phyloP scores from a whole-genome alignment of 2,113 vertebrate genomes.

The Cranoglanis bouderius region DNA sequence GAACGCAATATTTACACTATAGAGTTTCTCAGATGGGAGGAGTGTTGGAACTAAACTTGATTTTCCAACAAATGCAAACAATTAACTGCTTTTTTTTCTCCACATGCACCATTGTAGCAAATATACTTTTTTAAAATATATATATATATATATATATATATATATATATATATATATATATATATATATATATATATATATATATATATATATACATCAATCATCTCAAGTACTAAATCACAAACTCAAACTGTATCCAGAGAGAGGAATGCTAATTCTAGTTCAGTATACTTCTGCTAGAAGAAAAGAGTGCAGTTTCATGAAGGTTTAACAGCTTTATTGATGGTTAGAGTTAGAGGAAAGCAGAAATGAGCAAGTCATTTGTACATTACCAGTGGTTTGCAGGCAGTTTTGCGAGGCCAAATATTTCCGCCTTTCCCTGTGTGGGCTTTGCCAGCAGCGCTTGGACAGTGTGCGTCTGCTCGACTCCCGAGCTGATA shows the following conservation, averaged over 20 bases:
- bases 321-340: constrained; percentile 26
- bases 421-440: constrained; percentile 56
- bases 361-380: constrained; percentile 38
- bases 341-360: constrained; percentile 35
- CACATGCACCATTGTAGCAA: not conserved
- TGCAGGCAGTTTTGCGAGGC: constrained; percentile 58
- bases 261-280: constrained; percentile 20
- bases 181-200: too few relatives aligned
- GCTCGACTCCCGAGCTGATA: constrained; percentile 62
- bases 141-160: too few relatives aligned
- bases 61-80: not conserved
- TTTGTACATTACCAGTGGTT: constrained; percentile 66
- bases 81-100: not conserved
- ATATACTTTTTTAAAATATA: too few relatives aligned
- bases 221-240: not conserved
- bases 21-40: not conserved
- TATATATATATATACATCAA: too few relatives aligned
- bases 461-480: constrained; percentile 52
- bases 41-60: not conserved
- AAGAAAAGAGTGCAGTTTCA: not conserved
- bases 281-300: not conserved
- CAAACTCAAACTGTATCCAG: constrained; percentile 4
- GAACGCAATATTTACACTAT: constrained; percentile 8
- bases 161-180: too few relatives aligned
- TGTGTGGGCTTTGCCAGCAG: constrained; percentile 55